Evolutionary conservation across 2,888 invertebrate genomes (phyloP).

Genomic region (Polyploca ridens): DNA sequence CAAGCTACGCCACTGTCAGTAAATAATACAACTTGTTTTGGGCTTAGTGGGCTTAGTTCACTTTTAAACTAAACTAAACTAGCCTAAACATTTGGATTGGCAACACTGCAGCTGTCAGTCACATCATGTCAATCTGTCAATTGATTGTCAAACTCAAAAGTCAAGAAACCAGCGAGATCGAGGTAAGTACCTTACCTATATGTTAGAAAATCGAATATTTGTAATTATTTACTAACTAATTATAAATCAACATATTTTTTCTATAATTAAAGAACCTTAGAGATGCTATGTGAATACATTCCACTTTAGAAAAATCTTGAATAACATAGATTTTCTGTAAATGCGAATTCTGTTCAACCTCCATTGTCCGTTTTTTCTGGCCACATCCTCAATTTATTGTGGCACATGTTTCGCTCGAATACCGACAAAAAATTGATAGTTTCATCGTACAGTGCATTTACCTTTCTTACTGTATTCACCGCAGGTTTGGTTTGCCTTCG

Average conservation of each 20-base stretch:
- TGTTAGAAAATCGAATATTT: not conserved
- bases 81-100: too few relatives aligned
- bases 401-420: conserved; percentile 79
- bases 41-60: too few relatives aligned
- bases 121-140: too few relatives aligned
- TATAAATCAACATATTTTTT: too few relatives aligned
- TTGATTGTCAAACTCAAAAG: too few relatives aligned
- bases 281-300: not conserved
- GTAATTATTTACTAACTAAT: not conserved
- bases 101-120: too few relatives aligned
- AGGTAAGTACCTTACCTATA: not conserved
- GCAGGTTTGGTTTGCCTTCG: conserved; percentile 47
- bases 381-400: conserved; percentile 82
- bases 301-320: not conserved
- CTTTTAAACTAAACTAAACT: too few relatives aligned
- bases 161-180: not conserved
- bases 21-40: too few relatives aligned
- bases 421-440: conserved; percentile 70
- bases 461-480: conserved; percentile 53
- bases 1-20: too few relatives aligned
- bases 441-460: conserved; percentile 60
- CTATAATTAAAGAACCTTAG: not conserved
- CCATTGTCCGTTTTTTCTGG: conserved; percentile 80
- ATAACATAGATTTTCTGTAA: not conserved
- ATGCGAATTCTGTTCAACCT: conserved; percentile 42